phyloP scores from a whole-genome alignment of 2,888 invertebrate species.

The Cantharis rufa region DNA sequence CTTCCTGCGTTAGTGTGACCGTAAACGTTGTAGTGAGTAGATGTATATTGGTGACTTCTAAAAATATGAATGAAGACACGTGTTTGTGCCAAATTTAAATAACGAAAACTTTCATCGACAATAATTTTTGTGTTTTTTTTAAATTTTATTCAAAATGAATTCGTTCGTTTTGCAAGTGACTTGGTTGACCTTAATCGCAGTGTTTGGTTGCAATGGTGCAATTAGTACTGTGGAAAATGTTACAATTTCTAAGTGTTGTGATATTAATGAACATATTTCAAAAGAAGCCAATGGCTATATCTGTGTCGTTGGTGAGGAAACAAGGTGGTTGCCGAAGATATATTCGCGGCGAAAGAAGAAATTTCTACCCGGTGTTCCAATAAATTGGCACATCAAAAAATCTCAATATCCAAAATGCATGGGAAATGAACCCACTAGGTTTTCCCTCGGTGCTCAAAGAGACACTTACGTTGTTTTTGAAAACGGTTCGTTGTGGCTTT shows the following conservation, averaged over 20 bases:
- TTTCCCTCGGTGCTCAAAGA: slow-evolving; percentile 45
- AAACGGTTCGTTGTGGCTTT: slow-evolving; percentile 66
- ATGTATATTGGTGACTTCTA: slow-evolving; percentile 3
- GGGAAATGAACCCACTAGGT: slow-evolving; percentile 37
- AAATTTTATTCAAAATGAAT: slow-evolving; percentile 37
- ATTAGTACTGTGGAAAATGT: slow-evolving; percentile 32
- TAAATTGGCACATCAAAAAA: slow-evolving; percentile 57
- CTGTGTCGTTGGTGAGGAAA: slow-evolving; percentile 1
- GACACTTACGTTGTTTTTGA: slow-evolving; percentile 58
- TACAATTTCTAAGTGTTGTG: slow-evolving; percentile 51
- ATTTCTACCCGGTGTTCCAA: slow-evolving; percentile 57
- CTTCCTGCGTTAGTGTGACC: slow-evolving; percentile 10
- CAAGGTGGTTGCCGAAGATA: slow-evolving; percentile 20
- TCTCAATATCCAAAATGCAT: slow-evolving; percentile 51
- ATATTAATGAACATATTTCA: slow-evolving; percentile 36
- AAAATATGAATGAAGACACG: slow-evolving; percentile 31
- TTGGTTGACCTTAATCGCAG: not conserved
- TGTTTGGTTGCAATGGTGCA: slow-evolving; percentile 7
- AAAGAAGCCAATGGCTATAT: slow-evolving; percentile 42
- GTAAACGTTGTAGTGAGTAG: not conserved
- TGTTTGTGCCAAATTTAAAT: slow-evolving; percentile 20
- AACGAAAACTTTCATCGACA: not conserved
- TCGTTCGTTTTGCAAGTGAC: not conserved
- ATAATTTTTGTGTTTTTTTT: slow-evolving; percentile 37
- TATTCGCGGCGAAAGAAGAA: slow-evolving; percentile 59